Percentiles rank a stretch among this genome's conserved stretches.
phyloP scores from a whole-genome alignment of 2,113 vertebrate species.

The Eonycteris spelaea region DNA sequence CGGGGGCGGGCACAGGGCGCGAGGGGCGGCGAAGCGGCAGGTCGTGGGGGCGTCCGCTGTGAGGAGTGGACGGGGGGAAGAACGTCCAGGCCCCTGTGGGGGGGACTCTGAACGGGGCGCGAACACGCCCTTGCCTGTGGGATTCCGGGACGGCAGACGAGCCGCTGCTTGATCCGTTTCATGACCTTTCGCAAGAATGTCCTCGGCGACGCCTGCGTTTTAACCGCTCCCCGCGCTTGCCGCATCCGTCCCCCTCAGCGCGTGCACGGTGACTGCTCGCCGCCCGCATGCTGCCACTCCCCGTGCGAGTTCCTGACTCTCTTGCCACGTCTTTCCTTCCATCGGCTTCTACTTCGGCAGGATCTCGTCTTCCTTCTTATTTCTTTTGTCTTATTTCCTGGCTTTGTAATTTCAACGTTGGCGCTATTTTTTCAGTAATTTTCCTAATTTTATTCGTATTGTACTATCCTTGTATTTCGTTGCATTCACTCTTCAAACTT shows the following conservation, averaged over 20 bases:
- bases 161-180: background rate
- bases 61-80: background rate
- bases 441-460: background rate
- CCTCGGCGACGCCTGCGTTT: background rate
- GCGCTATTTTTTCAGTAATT: background rate
- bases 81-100: background rate
- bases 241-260: background rate
- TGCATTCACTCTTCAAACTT: background rate
- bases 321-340: background rate
- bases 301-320: background rate
- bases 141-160: background rate
- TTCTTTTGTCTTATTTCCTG: background rate
- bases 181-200: background rate
- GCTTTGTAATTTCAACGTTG: background rate
- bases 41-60: background rate
- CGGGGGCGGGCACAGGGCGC: rapidly evolving
- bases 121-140: background rate
- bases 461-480: background rate
- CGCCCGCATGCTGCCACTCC: background rate
- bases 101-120: background rate
- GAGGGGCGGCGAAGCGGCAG: background rate
- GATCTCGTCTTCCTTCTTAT: background rate
- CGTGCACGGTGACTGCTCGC: background rate
- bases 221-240: background rate
- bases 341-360: too few relatives aligned